A percentile compares a stretch with the other conserved stretches of the same genome.
Evolutionary conservation across 2,113 vertebrate species (phyloP).

Genomic region (Indicator maculatus): DNA sequence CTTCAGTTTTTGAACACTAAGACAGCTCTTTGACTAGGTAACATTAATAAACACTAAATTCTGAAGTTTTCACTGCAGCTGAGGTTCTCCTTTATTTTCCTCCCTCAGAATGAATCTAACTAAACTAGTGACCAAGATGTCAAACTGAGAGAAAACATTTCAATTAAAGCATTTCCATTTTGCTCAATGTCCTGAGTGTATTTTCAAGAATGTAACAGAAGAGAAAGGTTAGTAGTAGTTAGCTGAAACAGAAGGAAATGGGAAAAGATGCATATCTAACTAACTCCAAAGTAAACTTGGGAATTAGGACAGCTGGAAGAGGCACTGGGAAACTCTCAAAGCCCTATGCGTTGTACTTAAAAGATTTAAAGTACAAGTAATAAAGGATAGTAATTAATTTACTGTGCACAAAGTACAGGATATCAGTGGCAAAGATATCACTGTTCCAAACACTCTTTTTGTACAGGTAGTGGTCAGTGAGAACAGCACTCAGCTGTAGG

Average conservation of each 20-base stretch:
- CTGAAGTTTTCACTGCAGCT: not conserved
- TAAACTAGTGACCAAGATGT: not conserved
- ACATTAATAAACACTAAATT: not conserved
- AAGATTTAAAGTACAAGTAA: not conserved
- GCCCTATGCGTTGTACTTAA: not conserved
- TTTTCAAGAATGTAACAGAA: not conserved
- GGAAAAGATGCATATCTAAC: not conserved
- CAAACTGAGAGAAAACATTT: not conserved
- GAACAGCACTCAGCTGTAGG: not conserved
- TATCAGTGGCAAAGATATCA: not conserved
- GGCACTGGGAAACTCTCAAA: not conserved
- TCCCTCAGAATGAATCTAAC: not conserved
- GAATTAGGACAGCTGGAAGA: not conserved
- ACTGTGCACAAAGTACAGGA: not conserved
- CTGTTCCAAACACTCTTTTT: not conserved
- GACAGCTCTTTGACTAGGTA: not conserved
- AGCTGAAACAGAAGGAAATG: not conserved
- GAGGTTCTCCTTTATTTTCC: not conserved
- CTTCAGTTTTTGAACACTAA: not conserved
- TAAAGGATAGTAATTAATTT: not conserved
- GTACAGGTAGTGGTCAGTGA: not conserved
- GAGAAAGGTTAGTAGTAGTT: not conserved
- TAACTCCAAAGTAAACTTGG: not conserved
- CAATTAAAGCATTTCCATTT: not conserved
- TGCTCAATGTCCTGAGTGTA: not conserved